A percentile compares a stretch with the other conserved stretches of the same genome.
These are phyloP conservation scores for Pygocentrus nattereri DNA, from an alignment of 2,797 vertebrate species.

Conservation along the genomic window DNA sequence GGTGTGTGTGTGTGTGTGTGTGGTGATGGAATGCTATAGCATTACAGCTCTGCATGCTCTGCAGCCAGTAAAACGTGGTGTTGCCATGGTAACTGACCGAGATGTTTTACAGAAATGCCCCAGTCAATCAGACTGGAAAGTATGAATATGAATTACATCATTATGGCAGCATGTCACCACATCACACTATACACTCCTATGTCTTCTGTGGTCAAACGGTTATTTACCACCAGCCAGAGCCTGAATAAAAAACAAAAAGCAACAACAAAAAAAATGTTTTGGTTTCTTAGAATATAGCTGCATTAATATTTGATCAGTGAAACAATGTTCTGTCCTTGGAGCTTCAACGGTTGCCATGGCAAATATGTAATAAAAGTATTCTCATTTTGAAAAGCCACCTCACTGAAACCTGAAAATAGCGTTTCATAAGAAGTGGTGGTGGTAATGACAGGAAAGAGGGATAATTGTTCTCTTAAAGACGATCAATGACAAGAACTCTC, in stretches of 20 bases:
- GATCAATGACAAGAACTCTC: background rate
- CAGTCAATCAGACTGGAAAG: constrained; percentile 59
- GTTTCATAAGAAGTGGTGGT: constrained; percentile 3
- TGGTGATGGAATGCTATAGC: constrained; percentile 62
- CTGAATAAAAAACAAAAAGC: background rate
- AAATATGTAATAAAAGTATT: constrained; percentile 41
- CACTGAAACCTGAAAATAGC: constrained; percentile 7
- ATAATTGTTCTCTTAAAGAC: background rate
- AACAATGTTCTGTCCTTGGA: constrained; percentile 42
- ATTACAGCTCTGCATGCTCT: constrained; percentile 56
- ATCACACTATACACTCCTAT: constrained; percentile 5
- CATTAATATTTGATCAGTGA: constrained; percentile 44
- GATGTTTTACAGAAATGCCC: constrained; percentile 67
- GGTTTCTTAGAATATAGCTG: constrained; percentile 12
- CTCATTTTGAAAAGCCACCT: constrained; percentile 19
- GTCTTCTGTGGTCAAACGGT: background rate
- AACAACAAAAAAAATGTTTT: background rate
- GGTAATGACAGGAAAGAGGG: background rate
- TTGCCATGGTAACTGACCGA: constrained; percentile 81
- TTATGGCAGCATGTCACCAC: constrained; percentile 44
- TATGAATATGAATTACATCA: constrained; percentile 60
- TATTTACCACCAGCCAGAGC: background rate
- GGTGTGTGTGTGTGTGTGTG: constrained; percentile 49
- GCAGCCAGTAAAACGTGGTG: constrained; percentile 72
- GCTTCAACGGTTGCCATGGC: constrained; percentile 54